Conservation (phyloP, 2,888 invertebrate species). For the Oscheius onirici region DNA sequence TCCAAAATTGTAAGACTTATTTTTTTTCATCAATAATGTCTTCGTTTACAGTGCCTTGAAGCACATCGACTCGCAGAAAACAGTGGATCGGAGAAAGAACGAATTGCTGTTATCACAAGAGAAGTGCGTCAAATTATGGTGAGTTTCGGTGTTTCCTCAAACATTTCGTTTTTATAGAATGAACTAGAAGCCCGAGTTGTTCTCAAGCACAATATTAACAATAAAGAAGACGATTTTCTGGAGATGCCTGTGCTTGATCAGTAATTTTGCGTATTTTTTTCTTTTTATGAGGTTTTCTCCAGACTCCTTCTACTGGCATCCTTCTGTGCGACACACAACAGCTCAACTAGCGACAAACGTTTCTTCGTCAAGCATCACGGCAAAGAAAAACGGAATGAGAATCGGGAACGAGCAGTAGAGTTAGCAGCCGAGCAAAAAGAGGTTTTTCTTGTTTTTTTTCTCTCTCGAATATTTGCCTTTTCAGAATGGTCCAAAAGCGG, state of each 20-base stretch:
- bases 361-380: slow-evolving; percentile 32
- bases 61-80: background rate
- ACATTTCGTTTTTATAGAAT: background rate
- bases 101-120: background rate
- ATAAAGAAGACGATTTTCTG: background rate
- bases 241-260: slow-evolving; percentile 5
- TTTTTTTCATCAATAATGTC: background rate
- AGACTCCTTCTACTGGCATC: slow-evolving; percentile 21
- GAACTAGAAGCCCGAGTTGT: background rate
- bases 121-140: background rate
- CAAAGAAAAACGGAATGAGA: slow-evolving; percentile 20
- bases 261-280: too few relatives aligned
- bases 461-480: background rate
- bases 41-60: background rate
- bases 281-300: too few relatives aligned
- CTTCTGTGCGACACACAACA: slow-evolving; percentile 28
- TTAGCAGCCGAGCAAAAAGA: slow-evolving; percentile 18
- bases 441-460: background rate
- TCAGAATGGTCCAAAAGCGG: slow-evolving; percentile 25
- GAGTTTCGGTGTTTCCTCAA: background rate
- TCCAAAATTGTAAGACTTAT: slow-evolving; percentile 13
- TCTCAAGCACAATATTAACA: background rate
- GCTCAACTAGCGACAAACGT: slow-evolving; percentile 14
- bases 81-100: background rate
- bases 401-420: slow-evolving; percentile 25